A percentile compares a stretch with the other conserved stretches of the same genome.
Evolutionary conservation across 2,888 invertebrate species (phyloP).

Genomic region (Mycalesis mineus): DNA sequence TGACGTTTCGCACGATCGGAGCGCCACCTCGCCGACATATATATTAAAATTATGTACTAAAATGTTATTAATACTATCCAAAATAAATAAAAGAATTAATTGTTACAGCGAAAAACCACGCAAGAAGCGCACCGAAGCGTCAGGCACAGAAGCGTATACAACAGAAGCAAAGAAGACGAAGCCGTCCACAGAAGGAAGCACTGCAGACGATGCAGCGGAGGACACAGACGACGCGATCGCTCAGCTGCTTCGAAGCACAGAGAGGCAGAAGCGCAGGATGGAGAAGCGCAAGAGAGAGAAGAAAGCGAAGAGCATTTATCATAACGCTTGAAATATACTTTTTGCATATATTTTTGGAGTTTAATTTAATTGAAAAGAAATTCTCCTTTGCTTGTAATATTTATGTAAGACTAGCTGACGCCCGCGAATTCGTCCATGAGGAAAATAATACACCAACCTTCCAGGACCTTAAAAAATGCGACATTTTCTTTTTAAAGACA

Average conservation of each 20-base stretch:
- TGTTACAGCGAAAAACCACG: constrained; percentile 29
- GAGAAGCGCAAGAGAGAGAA: constrained; percentile 61
- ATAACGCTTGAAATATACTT: constrained; percentile 59
- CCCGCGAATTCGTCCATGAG: too few species aligned
- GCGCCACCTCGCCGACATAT: too few species aligned
- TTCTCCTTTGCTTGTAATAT: neutral
- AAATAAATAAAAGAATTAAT: too few species aligned
- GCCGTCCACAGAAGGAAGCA: constrained; percentile 53
- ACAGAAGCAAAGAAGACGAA: constrained; percentile 42
- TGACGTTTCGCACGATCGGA: too few species aligned
- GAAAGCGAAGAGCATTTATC: constrained; percentile 66
- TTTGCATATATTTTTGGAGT: neutral
- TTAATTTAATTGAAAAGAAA: neutral
- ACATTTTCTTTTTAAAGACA: too few species aligned
- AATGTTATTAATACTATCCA: too few species aligned
- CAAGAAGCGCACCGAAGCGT: constrained; percentile 35
- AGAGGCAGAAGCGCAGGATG: constrained; percentile 59
- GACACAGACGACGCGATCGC: constrained; percentile 54
- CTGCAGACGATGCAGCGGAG: constrained; percentile 36
- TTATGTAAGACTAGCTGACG: neutral
- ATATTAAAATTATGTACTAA: too few species aligned
- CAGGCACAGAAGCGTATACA: constrained; percentile 22
- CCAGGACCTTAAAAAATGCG: too few species aligned
- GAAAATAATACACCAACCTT: too few species aligned
- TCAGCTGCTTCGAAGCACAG: constrained; percentile 63